phyloP scores from a whole-genome alignment of 2,888 invertebrate genomes.

The Coenonympha arcania region DNA sequence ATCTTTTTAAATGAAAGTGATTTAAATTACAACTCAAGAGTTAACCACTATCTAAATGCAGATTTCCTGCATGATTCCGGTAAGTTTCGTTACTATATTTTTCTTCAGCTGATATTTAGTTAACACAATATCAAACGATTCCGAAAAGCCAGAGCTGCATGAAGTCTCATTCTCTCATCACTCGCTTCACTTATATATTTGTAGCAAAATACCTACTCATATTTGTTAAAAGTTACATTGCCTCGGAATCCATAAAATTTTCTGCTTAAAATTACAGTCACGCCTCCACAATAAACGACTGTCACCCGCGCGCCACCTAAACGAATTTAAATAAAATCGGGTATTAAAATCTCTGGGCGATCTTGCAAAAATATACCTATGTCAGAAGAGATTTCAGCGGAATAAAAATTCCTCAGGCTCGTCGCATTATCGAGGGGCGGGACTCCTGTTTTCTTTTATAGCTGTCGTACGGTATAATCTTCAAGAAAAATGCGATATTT shows the following conservation, averaged over 20 bases:
- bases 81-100: no score
- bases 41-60: no score
- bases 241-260: slow-evolving; percentile 30
- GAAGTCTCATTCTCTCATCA: no score
- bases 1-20: no score
- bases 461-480: slow-evolving; percentile 75
- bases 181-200: no score
- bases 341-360: slow-evolving; percentile 71
- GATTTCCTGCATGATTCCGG: no score
- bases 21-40: no score
- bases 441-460: slow-evolving; percentile 73
- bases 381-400: slow-evolving; percentile 72
- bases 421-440: slow-evolving; percentile 71
- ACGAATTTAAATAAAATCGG: slow-evolving; percentile 73
- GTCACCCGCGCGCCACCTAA: slow-evolving; percentile 64
- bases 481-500: slow-evolving; percentile 75
- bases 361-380: slow-evolving; percentile 72
- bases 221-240: background rate
- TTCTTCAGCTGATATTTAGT: no score
- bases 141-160: no score
- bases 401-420: slow-evolving; percentile 72
- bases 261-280: slow-evolving; percentile 62
- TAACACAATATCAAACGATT: no score
- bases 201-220: background rate
- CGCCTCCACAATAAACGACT: slow-evolving; percentile 66